Evolutionary conservation across 1,140 invertebrate species (phyloP).

Genomic region (Odontomachus brunneus): DNA sequence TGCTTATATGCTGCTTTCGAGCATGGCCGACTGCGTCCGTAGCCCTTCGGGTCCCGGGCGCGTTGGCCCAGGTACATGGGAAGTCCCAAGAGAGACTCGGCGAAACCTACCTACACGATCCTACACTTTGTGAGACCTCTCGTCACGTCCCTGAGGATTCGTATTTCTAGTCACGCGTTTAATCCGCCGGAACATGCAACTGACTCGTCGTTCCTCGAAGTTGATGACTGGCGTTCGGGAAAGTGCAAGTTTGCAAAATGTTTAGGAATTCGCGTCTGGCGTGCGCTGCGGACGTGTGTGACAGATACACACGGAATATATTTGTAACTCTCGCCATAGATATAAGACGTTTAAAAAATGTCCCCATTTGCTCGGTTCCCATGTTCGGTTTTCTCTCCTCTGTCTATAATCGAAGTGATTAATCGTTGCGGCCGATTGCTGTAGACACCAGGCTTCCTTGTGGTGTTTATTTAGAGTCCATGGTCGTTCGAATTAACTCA

Average conservation of each 20-base stretch:
- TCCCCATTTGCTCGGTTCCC: too few species aligned
- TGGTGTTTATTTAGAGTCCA: too few species aligned
- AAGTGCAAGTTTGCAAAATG: neutral
- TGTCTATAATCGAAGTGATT: neutral
- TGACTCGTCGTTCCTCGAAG: conserved; percentile 56
- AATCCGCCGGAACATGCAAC: conserved; percentile 78
- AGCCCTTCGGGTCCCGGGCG: conserved; percentile 61
- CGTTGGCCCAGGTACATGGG: conserved; percentile 75
- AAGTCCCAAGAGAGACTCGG: conserved; percentile 76
- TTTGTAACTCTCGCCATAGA: neutral
- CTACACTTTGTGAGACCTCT: conserved; percentile 80
- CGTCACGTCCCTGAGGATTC: conserved; percentile 79
- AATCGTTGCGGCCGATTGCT: neutral
- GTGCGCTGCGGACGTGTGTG: neutral
- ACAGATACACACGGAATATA: neutral
- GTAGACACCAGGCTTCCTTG: neutral
- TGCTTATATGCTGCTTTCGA: conserved; percentile 21
- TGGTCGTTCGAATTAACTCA: neutral
- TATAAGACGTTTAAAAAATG: neutral
- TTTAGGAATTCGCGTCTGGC: neutral
- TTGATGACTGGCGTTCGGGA: neutral
- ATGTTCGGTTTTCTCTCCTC: neutral
- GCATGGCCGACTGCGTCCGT: conserved; percentile 35
- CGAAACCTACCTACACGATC: conserved; percentile 78
- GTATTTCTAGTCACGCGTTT: conserved; percentile 81